Conservation (phyloP, 2,113 vertebrate genomes). For the Halichoerus grypus region DNA sequence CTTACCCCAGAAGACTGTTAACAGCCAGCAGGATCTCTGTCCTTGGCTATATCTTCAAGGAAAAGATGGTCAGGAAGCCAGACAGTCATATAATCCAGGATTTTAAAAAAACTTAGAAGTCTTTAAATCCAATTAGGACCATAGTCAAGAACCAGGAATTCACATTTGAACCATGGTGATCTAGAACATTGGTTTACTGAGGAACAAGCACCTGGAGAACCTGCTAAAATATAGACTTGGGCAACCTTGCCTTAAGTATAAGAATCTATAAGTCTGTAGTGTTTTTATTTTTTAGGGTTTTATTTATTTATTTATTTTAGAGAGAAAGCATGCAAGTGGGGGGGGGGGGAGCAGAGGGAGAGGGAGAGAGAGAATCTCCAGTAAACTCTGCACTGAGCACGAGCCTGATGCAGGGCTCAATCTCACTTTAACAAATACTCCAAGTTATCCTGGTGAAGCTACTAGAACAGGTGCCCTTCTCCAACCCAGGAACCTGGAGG, state of each 20-base stretch:
- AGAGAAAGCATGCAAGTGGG: too few species aligned
- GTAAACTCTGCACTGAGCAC: too few species aligned
- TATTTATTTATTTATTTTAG: background rate
- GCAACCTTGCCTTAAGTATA: background rate
- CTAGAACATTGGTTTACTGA: background rate
- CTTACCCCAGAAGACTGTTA: background rate
- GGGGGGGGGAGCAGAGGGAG: too few species aligned
- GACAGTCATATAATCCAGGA: background rate
- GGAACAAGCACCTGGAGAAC: background rate
- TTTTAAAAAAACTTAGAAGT: background rate
- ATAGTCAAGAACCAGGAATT: background rate
- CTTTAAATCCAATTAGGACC: background rate
- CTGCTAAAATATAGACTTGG: background rate
- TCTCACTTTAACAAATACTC: background rate
- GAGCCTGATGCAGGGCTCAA: too few species aligned
- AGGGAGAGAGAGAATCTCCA: too few species aligned
- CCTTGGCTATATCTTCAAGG: background rate
- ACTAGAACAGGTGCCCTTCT: background rate
- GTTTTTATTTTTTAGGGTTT: background rate
- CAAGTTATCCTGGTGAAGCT: background rate
- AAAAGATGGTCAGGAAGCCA: background rate
- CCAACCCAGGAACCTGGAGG: background rate
- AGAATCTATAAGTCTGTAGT: background rate
- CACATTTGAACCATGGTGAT: background rate
- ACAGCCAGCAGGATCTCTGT: fast-evolving